Evolutionary conservation across 2,888 invertebrate species (phyloP), one percentile per base, ranked within the genome.

Genomic region (Gasteruption jaculator): DNA sequence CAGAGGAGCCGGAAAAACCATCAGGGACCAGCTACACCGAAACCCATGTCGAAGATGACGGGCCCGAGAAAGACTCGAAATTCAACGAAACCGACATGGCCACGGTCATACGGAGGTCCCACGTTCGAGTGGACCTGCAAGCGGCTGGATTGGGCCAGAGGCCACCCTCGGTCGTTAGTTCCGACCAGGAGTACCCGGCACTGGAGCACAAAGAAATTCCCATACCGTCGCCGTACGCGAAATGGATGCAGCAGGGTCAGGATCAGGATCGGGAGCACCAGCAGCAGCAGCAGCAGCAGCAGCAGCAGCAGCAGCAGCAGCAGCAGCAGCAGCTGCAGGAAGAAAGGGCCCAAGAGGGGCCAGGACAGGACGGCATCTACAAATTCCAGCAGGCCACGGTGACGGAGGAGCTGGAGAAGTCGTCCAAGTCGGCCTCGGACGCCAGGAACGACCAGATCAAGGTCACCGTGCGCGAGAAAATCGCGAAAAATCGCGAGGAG

Each of bases 151-250:
- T 80, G 50, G 79, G 80, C 55, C 81, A 74, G 44, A 78, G 76
- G 50, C 80, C 77, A 57, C 74, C 83, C 10, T 85, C 85, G 48
- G 79, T 85, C 45, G 77, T 85, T 35, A 85, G 85, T 56, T 66
- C 66, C 1, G 68, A 68, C 43, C 65, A 63, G 41, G 67, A 68
- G 34, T 59, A 60, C 48, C 64, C 62, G 18, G 49, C 67, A 1
- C 39, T 65, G 41, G 64, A 65, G 34, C 59, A 63, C 39, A 63
- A 64, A 45, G 63, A 65, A 16, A 62, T 62, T 37, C 60, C 60
- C 5, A 46, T 64, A 38, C 63, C 64, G 5, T 63, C 60, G 29
- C 65, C 63, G 5, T 63, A 61, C 36, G 53, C 52, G 11, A 61
- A 55, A 36, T 56, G 56, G 38, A 37, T 55, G 11, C 54, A 59